Conservation (phyloP, 2,888 invertebrate species). For the Acronicta aceris region DNA sequence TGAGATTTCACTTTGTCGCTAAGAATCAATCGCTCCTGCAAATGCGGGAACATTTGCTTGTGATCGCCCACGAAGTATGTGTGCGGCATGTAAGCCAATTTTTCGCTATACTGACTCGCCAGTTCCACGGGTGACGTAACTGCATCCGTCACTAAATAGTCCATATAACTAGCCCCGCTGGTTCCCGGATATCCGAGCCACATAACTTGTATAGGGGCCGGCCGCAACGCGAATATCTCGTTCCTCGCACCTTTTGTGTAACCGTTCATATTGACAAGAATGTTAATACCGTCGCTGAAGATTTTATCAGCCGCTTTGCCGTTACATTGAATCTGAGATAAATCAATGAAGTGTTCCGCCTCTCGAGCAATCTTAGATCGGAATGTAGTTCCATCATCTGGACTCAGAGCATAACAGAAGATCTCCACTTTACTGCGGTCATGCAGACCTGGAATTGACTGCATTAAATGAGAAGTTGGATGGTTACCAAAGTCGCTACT, state of each 20-base stretch:
- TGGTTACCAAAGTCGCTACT: constrained; percentile 99
- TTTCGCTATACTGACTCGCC: constrained; percentile 98
- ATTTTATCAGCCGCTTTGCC: constrained; percentile 99
- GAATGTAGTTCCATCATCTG: constrained; percentile 99
- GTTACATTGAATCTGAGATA: constrained; percentile 98
- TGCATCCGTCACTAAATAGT: constrained; percentile 98
- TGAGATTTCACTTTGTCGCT: constrained; percentile 92
- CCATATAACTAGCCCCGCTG: constrained; percentile 99
- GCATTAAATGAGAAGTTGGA: constrained; percentile 99
- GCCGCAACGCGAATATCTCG: constrained; percentile 98
- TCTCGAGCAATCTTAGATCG: constrained; percentile 98
- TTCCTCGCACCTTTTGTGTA: constrained; percentile 99
- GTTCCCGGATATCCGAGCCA: constrained; percentile 99
- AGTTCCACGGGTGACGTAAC: constrained; percentile 98
- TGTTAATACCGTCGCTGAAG: constrained; percentile 97
- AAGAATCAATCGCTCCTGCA: constrained; percentile 96
- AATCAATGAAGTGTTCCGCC: constrained; percentile 98
- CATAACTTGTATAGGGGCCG: constrained; percentile 99
- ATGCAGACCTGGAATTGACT: constrained; percentile 98
- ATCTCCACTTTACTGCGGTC: constrained; percentile 96
- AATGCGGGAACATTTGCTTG: constrained; percentile 99
- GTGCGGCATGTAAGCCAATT: constrained; percentile 99
- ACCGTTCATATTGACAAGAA: constrained; percentile 99
- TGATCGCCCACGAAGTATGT: constrained; percentile 99
- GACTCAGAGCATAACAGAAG: constrained; percentile 97